Percentiles rank a stretch among this genome's conserved stretches.
These are phyloP conservation scores for Siniperca undulata DNA, from an alignment of 2,797 vertebrate genomes.

Conservation along the genomic window DNA sequence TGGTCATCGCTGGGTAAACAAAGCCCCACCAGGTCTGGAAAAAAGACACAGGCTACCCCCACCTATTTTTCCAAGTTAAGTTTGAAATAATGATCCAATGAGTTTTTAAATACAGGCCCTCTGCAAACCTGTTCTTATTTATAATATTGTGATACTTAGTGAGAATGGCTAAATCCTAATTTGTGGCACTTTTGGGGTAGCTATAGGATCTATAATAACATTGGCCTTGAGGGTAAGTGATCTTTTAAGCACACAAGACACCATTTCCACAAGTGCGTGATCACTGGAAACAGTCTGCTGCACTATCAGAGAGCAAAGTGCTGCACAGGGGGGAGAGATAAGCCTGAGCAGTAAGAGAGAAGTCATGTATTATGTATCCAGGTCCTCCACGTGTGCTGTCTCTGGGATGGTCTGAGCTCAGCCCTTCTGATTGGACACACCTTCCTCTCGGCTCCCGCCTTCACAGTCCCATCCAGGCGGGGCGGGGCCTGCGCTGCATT, in stretches of 20 bases:
- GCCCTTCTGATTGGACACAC: slow-evolving; percentile 86
- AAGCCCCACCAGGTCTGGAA: slow-evolving; percentile 7
- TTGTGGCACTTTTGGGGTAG: background rate
- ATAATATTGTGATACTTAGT: background rate
- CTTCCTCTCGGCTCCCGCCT: slow-evolving; percentile 61
- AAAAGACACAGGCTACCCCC: slow-evolving; percentile 7
- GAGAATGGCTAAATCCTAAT: background rate
- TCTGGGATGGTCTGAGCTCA: slow-evolving; percentile 75
- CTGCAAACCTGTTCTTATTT: background rate
- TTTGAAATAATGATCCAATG: background rate
- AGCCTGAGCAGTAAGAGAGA: slow-evolving; percentile 18
- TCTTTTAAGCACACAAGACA: slow-evolving; percentile 35
- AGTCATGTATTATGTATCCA: slow-evolving; percentile 68
- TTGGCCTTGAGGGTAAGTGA: slow-evolving; percentile 33
- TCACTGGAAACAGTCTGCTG: slow-evolving; percentile 26
- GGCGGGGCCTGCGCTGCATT: slow-evolving; percentile 61
- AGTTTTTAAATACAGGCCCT: background rate
- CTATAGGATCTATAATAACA: slow-evolving; percentile 33
- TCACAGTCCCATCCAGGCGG: slow-evolving; percentile 27
- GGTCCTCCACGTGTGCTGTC: slow-evolving; percentile 70
- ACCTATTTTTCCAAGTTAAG: slow-evolving; percentile 1
- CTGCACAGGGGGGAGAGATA: slow-evolving; percentile 38
- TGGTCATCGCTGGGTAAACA: slow-evolving; percentile 48
- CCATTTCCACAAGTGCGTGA: slow-evolving; percentile 18
- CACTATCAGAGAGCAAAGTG: slow-evolving; percentile 66